These are phyloP conservation scores for Nixonia krombeini DNA, from an alignment of 1,140 invertebrate genomes.

Conservation along the genomic window DNA sequence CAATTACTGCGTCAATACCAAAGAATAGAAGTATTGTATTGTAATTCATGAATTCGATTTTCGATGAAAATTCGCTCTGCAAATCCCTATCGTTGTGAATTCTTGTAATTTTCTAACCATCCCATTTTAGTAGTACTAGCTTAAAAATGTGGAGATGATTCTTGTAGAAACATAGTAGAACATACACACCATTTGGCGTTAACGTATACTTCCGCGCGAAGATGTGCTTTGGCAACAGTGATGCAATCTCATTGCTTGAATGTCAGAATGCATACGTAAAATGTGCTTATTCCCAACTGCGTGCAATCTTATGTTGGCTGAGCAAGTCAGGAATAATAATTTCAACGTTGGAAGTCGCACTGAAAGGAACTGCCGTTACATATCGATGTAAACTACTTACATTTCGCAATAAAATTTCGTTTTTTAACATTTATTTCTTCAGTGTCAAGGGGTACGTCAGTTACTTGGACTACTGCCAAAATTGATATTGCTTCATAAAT, in stretches of 20 bases:
- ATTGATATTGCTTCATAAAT: slow-evolving; percentile 67
- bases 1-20: too few relatives aligned
- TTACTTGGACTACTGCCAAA: slow-evolving; percentile 59
- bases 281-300: background rate
- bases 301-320: slow-evolving; percentile 14
- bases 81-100: too few relatives aligned
- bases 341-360: slow-evolving; percentile 24
- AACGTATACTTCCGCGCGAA: background rate
- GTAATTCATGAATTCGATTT: too few relatives aligned
- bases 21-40: too few relatives aligned
- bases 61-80: too few relatives aligned
- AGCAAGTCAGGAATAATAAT: too few relatives aligned
- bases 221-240: background rate
- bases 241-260: slow-evolving; percentile 22
- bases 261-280: slow-evolving; percentile 3
- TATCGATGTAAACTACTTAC: slow-evolving; percentile 2
- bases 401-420: slow-evolving; percentile 4
- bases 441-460: slow-evolving; percentile 50
- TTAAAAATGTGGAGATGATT: background rate
- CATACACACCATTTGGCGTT: background rate
- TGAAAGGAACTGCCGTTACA: slow-evolving; percentile 2
- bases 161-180: slow-evolving; percentile 5
- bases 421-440: slow-evolving; percentile 49
- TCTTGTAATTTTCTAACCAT: too few relatives aligned
- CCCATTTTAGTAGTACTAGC: background rate